Base-by-base conservation (phyloP, 1,140 invertebrate species). In the Venturia canescens region DNA sequence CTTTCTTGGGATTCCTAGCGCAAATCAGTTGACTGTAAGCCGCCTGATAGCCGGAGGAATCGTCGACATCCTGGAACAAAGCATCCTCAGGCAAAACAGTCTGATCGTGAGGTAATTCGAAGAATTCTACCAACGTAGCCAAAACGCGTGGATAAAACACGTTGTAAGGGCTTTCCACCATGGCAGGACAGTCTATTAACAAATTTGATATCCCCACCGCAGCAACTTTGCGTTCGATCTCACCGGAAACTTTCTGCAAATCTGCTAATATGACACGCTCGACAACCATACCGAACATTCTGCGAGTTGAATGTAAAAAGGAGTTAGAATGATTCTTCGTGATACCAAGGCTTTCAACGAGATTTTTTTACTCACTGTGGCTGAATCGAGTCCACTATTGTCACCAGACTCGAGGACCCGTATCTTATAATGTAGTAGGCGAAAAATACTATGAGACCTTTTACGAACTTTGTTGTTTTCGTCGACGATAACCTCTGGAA, bases 251-350 rank as follows among this genome's bases (percentile, higher is more conserved):
- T 90, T 98, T 98, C 88, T 97, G 96, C 80, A 98, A 90, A 89
- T 99, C 98, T 7, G 95, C 89, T 23, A 99, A 93, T 44, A 98
- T 94, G 0, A 99, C 93, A 72, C 97, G 95, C 87, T 99, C 97
- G 48, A 98, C 85, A 18, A 99, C 96, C 97, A 98, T 98, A 31
- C 94, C 95, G 93, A 99, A 99, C 96, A 99, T 97, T 86, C 96
- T 97, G 88, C 15, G 72, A 84, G 86, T 75, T 72, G 53, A 72
- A 50, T 16, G 16, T 11, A 57, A 63, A n/a, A 70, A 11, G 72
- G 80, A 66, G 53, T 57, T 23, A 53, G 60, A 29, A 70, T 29
- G 6, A 21, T 1, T 50, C 34, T 63, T 66, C 3, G 27, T 50
- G 74, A 7, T 57, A 15, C n/a, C n/a, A 15, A 53, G n/a, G 50